A percentile compares a stretch with the other conserved stretches of the same genome.
Evolutionary conservation across 2,113 vertebrate species (phyloP).

Genomic region (Geothlypis trichas): DNA sequence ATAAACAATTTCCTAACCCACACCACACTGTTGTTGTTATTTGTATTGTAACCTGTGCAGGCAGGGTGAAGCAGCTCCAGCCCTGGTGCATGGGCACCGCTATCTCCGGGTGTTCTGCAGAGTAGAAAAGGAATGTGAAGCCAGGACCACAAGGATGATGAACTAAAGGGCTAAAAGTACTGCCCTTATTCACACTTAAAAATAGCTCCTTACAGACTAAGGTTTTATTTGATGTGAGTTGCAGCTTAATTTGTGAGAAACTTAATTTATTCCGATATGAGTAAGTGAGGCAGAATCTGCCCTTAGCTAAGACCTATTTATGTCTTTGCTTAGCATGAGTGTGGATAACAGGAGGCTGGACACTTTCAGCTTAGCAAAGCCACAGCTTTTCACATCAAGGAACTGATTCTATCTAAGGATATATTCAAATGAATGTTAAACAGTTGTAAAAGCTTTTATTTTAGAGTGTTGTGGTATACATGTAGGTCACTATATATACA

Average conservation of each 20-base stretch:
- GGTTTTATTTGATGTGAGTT: background rate
- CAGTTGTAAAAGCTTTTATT: background rate
- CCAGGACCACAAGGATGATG: background rate
- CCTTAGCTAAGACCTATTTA: background rate
- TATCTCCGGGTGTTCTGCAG: fast-evolving
- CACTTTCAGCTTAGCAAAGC: background rate
- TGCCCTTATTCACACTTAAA: background rate
- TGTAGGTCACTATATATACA: background rate
- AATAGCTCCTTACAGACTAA: background rate
- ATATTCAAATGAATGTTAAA: background rate
- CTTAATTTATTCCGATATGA: background rate
- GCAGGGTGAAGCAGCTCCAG: background rate
- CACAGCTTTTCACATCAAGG: background rate
- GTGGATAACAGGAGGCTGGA: background rate
- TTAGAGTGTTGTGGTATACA: background rate
- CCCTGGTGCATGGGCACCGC: fast-evolving
- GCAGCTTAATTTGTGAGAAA: background rate
- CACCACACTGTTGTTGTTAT: background rate
- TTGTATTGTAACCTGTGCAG: background rate
- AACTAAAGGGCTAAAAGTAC: background rate
- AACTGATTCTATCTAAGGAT: background rate
- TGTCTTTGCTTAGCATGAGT: background rate
- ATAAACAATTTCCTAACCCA: background rate
- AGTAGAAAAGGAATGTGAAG: background rate
- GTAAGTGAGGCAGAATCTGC: constrained; percentile 5